Evolutionary conservation across 2,113 vertebrate species (phyloP), one percentile per base, ranked within the genome.

Genomic region (Microtus richardsoni): DNA sequence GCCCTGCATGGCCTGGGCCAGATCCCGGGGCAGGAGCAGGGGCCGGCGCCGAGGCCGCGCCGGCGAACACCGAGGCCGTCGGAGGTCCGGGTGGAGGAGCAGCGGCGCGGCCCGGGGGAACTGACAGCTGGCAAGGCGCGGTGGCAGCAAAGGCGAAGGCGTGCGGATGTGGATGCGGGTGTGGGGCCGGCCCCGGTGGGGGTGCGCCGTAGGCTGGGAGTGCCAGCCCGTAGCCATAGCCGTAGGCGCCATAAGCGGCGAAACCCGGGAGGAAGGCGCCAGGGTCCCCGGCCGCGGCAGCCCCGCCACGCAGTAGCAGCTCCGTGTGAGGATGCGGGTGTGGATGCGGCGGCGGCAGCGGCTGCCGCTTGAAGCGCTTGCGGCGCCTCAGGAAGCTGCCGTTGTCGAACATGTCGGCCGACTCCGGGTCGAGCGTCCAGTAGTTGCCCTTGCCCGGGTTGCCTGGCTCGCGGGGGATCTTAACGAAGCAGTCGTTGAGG

Each of bases 321-420:
- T 99, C 99, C 0, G 99, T 96, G 41, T 97, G 97, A 9, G 97
- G 96, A 58, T 98, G 97, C 60, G 96, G 39, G 91, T 98, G 97
- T 12, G 97, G 96, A 74, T 98, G 98, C 96, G 98, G 98, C 95
- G 98, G 98, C 92, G 98, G 98, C 26, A 98, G 97, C 28, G 99
- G 99, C 98, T 99, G 99, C 98, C 99, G 97, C 98, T 99, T 99
- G 99, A 99, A 99, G 97, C 99, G 98, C 97, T 99, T 99, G 97
- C 99, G 98, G 88, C 99, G 99, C 89, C 99, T 97, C 82, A 99
- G 98, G 98, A 99, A 99, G 98, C 99, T 99, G 96, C 99, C 99
- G 98, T 99, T 99, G 98, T 99, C 99, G 98, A 99, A 99, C 99
- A 99, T 99, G 99, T 99, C 99, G 44, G 99, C 99, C 10, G 99